Evolutionary conservation across 2,888 invertebrate genomes (phyloP).

Genomic region (Euphydryas editha): DNA sequence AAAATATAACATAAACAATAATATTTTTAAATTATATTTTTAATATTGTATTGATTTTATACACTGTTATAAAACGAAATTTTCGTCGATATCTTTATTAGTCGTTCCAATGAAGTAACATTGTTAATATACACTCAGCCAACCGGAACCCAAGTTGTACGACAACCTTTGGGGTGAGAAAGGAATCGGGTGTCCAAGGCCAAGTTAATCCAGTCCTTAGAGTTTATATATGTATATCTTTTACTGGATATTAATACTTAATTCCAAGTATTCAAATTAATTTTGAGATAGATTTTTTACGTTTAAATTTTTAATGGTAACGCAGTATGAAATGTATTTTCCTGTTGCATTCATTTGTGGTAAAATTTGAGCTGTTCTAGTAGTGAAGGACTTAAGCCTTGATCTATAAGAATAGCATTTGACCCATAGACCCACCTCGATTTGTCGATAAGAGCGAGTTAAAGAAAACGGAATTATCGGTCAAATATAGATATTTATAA

Average conservation of each 20-base stretch:
- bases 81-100: background rate
- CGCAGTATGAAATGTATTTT: background rate
- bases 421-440: constrained; percentile 26
- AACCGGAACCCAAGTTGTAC: constrained; percentile 18
- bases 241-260: constrained; percentile 27
- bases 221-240: constrained; percentile 2
- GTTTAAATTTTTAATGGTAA: background rate
- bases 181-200: constrained; percentile 31
- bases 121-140: background rate
- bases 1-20: too few species aligned
- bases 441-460: constrained; percentile 12
- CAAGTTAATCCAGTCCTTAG: constrained; percentile 20
- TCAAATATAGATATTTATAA: too few species aligned
- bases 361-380: constrained; percentile 20
- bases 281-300: background rate
- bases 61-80: background rate
- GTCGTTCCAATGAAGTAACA: background rate
- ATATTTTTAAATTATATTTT: too few species aligned
- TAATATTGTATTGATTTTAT: too few species aligned
- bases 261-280: background rate
- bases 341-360: constrained; percentile 2
- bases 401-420: constrained; percentile 27
- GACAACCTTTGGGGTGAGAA: constrained; percentile 18
- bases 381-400: constrained; percentile 24
- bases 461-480: constrained; percentile 6